Conservation (phyloP, 1,140 invertebrate genomes). For the Magallana ariakensis region DNA sequence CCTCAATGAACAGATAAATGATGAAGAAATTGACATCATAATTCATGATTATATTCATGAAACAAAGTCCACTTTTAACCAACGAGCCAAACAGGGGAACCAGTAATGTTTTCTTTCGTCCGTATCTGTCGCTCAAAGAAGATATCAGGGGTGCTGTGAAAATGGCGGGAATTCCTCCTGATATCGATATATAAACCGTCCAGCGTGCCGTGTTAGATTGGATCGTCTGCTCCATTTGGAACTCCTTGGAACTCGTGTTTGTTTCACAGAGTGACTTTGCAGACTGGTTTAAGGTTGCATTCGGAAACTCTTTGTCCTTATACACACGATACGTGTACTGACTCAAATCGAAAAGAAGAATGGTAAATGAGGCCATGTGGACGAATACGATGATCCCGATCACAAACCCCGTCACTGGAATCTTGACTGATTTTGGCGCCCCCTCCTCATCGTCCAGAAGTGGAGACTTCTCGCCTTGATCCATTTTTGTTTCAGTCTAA, state of each 20-base stretch:
- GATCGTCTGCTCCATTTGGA: constrained; percentile 12
- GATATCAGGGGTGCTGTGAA: constrained; percentile 6
- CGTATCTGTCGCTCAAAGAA: constrained; percentile 33
- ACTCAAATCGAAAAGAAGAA: constrained; percentile 14
- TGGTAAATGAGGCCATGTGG: constrained; percentile 40
- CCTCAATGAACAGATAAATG: constrained; percentile 41
- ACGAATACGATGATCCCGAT: constrained; percentile 31
- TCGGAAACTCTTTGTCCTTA: constrained; percentile 37
- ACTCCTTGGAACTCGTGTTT: constrained; percentile 32
- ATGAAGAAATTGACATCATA: constrained; percentile 42
- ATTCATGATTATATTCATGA: constrained; percentile 2
- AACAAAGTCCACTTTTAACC: constrained; percentile 33
- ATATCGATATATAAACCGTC: constrained; percentile 38
- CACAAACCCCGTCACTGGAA: constrained; percentile 6
- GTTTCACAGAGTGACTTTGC: constrained; percentile 35
- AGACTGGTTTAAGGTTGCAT: constrained; percentile 30
- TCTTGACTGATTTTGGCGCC: neutral
- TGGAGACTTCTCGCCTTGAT: neutral
- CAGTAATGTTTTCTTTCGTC: constrained; percentile 2
- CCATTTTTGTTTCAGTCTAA: neutral
- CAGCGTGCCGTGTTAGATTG: constrained; percentile 16
- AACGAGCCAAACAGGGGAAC: constrained; percentile 33
- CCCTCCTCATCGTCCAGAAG: neutral
- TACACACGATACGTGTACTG: constrained; percentile 25
- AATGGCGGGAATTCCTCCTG: neutral